Evolutionary conservation across 2,888 invertebrate genomes (phyloP), one percentile per base, ranked within the genome.

Genomic region (Hipparchia semele): DNA sequence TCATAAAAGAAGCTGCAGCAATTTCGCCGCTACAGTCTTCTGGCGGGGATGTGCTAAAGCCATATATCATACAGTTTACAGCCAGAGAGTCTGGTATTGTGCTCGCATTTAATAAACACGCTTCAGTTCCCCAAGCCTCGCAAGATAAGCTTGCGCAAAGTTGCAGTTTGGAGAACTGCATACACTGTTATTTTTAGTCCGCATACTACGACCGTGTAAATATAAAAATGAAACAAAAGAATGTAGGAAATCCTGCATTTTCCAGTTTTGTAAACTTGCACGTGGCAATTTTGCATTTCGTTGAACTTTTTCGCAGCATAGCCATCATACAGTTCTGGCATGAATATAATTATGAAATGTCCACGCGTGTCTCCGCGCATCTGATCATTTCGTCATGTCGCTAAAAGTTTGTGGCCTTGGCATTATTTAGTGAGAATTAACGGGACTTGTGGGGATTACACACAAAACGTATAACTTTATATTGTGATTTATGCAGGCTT

Each of bases 141-240:
- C 59, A 59, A 68, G 60, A 60, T 68, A 68, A 68, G 49, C 68
- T 59, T 10, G 23, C 51, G 68, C 33, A 51, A 59, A 68, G 59
- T 59, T 46, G 58, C 68, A 59, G 46, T 68, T 68, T 59, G 46
- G 49, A 46, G 56, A 23, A 49, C 10, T 49, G 33, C 49, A 12
- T 49, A 8, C 58, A 23, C 23, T 60, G 39, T 39, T 46, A 46
- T 68, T 68, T 68, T 51, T 51, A 68, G 58, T 59, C 59, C 33
- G 59, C 68, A 33, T 12, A 60, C 68, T 10, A 60, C 68, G 58
- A 45, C 33, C 68, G 59, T 59, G 66, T 71, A 71, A 49, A 54
- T 61, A 67, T 67, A 71, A 60, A 67, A 60, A 67, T 65, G 53
- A 67, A 71, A 64, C 62, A 58, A 71, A 71, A 71, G 71, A 46